Evolutionary conservation across 53 echinoderm and acorn worm genomes (phyloP).

Genomic region (Arbacia lixula): DNA sequence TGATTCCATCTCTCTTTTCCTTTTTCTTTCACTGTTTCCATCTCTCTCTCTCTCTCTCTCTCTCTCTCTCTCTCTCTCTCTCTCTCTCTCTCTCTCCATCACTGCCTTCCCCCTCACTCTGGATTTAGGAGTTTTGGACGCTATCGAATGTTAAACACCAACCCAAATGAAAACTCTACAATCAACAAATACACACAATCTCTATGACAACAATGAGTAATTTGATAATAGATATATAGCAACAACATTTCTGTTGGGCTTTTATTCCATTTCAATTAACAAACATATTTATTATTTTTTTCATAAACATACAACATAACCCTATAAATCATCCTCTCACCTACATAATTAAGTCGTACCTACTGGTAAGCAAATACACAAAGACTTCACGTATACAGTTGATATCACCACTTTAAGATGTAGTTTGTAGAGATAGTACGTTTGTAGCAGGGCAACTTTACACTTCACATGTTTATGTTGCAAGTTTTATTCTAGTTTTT

Average conservation of each 20-base stretch:
- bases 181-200: background rate
- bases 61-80: background rate
- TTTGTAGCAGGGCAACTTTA: slow-evolving; percentile 1
- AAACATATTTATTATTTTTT: slow-evolving; percentile 55
- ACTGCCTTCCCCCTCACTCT: too few relatives aligned
- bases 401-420: slow-evolving; percentile 37
- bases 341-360: slow-evolving; percentile 53
- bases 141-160: background rate
- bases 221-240: slow-evolving; percentile 46
- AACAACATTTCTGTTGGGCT: slow-evolving; percentile 60
- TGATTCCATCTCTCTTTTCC: too few relatives aligned
- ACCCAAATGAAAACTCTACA: background rate
- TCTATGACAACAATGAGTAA: too few relatives aligned
- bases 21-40: background rate
- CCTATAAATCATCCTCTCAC: slow-evolving; percentile 42
- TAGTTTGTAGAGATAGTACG: slow-evolving; percentile 42
- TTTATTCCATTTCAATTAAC: slow-evolving; percentile 62
- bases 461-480: background rate
- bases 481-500: background rate
- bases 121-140: too few relatives aligned
- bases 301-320: slow-evolving; percentile 52
- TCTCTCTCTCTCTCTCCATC: background rate
- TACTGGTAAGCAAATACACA: slow-evolving; percentile 51
- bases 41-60: background rate
- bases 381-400: slow-evolving; percentile 52